A percentile compares a stretch with the other conserved stretches of the same genome.
Conservation (phyloP, 2,888 invertebrate genomes). For the Deilephila porcellus region DNA sequence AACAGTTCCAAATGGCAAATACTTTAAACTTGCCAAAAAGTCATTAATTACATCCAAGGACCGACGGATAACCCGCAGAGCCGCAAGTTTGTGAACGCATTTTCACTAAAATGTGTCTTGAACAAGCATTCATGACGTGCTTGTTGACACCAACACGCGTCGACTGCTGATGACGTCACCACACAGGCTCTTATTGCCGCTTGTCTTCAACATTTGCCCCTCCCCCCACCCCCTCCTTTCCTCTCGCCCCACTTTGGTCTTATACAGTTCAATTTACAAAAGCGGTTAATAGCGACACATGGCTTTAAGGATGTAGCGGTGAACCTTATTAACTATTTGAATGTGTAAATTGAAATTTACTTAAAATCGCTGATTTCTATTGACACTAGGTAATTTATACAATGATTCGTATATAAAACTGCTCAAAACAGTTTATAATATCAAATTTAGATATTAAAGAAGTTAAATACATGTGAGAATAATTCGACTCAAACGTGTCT, state of each 20-base stretch:
- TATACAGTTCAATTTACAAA: neutral
- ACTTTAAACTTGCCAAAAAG: conserved; percentile 18
- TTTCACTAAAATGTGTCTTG: conserved; percentile 1
- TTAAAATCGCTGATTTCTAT: no score
- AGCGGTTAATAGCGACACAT: neutral
- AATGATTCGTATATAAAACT: no score
- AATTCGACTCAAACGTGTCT: neutral
- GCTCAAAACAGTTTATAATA: no score
- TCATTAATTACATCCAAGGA: conserved; percentile 13
- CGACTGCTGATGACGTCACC: conserved; percentile 13
- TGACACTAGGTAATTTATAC: no score
- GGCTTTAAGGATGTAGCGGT: neutral
- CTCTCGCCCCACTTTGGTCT: neutral
- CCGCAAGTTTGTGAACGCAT: neutral
- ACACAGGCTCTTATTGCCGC: neutral
- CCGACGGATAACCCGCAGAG: neutral
- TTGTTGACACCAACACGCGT: neutral
- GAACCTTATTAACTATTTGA: neutral
- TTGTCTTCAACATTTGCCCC: neutral
- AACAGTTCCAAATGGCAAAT: conserved; percentile 13
- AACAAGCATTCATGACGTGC: neutral
- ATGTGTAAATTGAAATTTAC: no score
- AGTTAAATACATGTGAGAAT: no score
- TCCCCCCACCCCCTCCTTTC: neutral
- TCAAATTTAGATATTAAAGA: no score